A percentile compares a stretch with the other conserved stretches of the same genome.
Conservation (phyloP, 2,113 vertebrate genomes). For the Piprites chloris region DNA sequence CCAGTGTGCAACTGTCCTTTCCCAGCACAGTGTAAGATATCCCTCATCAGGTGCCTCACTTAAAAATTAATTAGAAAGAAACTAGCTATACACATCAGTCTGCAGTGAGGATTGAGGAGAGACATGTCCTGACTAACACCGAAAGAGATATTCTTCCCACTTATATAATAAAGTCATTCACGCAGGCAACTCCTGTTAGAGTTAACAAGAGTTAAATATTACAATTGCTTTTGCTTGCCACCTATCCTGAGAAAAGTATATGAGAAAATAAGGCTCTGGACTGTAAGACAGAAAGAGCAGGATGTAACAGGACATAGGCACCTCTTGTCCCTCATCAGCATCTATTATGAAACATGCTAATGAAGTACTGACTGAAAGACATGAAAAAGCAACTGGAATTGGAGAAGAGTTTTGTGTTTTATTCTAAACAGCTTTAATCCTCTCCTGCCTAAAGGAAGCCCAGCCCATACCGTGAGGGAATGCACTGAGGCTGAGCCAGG, state of each 20-base stretch:
- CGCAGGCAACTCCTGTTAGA: not conserved
- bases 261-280: not conserved
- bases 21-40: not conserved
- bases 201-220: not conserved
- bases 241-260: not conserved
- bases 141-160: not conserved
- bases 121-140: not conserved
- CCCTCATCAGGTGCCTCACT: not conserved
- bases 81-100: not conserved
- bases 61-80: not conserved
- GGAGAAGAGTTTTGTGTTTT: not conserved
- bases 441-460: not conserved
- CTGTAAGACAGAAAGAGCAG: not conserved
- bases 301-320: not conserved
- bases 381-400: not conserved
- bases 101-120: not conserved
- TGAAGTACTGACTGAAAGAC: not conserved
- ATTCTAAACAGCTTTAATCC: not conserved
- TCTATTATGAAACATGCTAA: not conserved
- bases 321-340: not conserved
- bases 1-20: not conserved
- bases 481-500: slow-evolving; percentile 3
- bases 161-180: not conserved
- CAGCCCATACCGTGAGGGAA: slow-evolving; percentile 5
- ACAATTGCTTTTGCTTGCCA: not conserved